Evolutionary conservation across 35 echinoderm and acorn worm genomes (phyloP).

Genomic region (Eucidaris tribuloides): DNA sequence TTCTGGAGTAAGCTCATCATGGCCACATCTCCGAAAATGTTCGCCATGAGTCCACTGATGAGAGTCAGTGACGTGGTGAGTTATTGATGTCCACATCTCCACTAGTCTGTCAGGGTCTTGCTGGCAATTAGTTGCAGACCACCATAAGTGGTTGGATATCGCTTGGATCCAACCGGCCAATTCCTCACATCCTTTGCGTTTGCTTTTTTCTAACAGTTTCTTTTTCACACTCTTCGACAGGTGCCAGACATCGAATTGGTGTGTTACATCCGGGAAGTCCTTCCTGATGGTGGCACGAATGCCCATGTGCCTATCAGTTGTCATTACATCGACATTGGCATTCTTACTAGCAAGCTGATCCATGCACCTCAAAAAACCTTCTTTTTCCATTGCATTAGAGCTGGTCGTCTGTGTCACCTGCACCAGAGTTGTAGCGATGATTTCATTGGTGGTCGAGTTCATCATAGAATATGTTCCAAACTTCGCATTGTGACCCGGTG

Average conservation of each 20-base stretch:
- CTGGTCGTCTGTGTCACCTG: constrained; percentile 45
- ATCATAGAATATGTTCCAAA: constrained; percentile 67
- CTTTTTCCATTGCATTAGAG: constrained; percentile 60
- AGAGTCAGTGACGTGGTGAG: background rate
- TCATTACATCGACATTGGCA: background rate
- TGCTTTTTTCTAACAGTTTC: constrained; percentile 8
- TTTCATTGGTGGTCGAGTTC: constrained; percentile 27
- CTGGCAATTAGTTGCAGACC: constrained; percentile 14
- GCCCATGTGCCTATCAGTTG: constrained; percentile 51
- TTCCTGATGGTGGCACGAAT: constrained; percentile 24
- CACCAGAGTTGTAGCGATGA: constrained; percentile 28
- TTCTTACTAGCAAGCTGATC: background rate
- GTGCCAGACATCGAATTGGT: constrained; percentile 54
- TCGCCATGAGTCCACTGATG: constrained; percentile 16
- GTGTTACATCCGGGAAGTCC: constrained; percentile 21
- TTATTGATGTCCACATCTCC: constrained; percentile 31
- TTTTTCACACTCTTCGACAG: constrained; percentile 33
- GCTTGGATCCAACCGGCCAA: constrained; percentile 11
- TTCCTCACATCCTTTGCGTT: constrained; percentile 25
- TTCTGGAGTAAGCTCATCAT: background rate
- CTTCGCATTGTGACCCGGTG: constrained; percentile 60
- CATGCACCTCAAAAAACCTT: constrained; percentile 21
- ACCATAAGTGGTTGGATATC: constrained; percentile 36
- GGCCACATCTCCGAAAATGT: background rate
- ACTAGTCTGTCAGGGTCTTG: background rate